Base-by-base conservation (phyloP, 2,113 vertebrate species). In the Tenrec ecaudatus region DNA sequence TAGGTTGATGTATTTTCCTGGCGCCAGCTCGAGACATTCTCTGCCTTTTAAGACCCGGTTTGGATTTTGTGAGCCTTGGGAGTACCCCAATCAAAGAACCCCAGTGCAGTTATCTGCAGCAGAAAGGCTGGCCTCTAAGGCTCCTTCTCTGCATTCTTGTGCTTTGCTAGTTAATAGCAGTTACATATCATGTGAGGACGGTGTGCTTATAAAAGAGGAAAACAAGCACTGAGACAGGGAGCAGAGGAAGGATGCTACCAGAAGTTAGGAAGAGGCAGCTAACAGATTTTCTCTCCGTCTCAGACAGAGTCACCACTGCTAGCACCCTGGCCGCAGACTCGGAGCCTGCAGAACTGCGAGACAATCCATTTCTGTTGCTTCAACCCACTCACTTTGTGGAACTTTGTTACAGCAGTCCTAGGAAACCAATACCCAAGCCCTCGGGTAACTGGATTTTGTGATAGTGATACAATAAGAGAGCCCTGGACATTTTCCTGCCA, bases 31-130 rank as follows among this genome's bases (percentile, higher is more conserved):
- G n/a, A 27, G 27, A 2, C n/a, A n/a, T 23, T 84, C 22, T 60
- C 43, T 43, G 53, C 58, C 7, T 31, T 62, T 15, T 16, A 25
- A 91, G 53, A 78, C 81, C 10, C 8, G 43, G 1, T 82, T 3
- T 15, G 11, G 25, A 58, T 2, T 66, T 29, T 20, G 20, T 47
- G 9, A 38, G 33, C 6, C 40, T 40, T 68, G 2, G n/a, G 33
- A 62, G 31, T 0, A 16, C 53, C 47, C 36, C 69, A 62, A 0
- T 29, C 17, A 4, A 12, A 73, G 6, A 33, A 43, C 40, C 62
- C 22, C 17, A 25, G n/a, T 6, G 4, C 9, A 6, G 12, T 8
- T n/a, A 25, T 40, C 7, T n/a, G 43, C 27, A 17, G 0, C 2
- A 43, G 2, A 66, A 31, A 53, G 33, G 12, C 5, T 31, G 15